Conservation (phyloP, 2,888 invertebrate species). For the Volucella inanis region DNA sequence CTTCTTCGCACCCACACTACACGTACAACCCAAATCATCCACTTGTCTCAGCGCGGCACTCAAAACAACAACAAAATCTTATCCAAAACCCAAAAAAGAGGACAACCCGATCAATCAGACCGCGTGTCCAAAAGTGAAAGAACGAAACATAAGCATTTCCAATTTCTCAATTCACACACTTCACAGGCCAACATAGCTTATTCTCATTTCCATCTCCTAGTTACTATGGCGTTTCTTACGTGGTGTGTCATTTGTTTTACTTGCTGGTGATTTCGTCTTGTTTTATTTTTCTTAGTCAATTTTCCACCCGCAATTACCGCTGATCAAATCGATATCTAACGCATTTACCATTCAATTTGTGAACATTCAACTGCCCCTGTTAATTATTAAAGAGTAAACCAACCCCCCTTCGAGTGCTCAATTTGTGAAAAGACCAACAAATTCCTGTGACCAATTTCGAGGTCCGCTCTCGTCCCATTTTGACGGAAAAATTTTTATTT, state of each 20-base stretch:
- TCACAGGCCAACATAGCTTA: neutral
- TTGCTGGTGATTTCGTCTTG: slow-evolving; percentile 55
- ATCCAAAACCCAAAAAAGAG: slow-evolving; percentile 3
- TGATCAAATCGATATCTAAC: slow-evolving; percentile 45
- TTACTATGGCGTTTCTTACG: slow-evolving; percentile 76
- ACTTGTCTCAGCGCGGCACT: slow-evolving; percentile 48
- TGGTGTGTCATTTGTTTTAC: slow-evolving; percentile 58
- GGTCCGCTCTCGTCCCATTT: slow-evolving; percentile 28
- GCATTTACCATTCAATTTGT: slow-evolving; percentile 46
- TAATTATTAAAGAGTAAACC: slow-evolving; percentile 28
- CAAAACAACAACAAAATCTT: neutral
- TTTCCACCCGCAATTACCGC: slow-evolving; percentile 36
- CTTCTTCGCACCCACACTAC: slow-evolving; percentile 54
- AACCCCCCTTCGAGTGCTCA: neutral
- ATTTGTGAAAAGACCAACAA: slow-evolving; percentile 6
- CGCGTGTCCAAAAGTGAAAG: too few relatives aligned
- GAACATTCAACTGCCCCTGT: neutral
- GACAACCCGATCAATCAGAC: slow-evolving; percentile 39
- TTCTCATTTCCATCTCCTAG: slow-evolving; percentile 60
- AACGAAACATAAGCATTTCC: too few relatives aligned
- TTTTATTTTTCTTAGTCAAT: slow-evolving; percentile 44
- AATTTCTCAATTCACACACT: too few relatives aligned
- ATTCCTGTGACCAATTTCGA: slow-evolving; percentile 1
- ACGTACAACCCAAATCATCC: neutral
- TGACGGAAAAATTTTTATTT: slow-evolving; percentile 42